Evolutionary conservation across 2,797 vertebrate species (phyloP).

Genomic region (Catostomus latipinnis): DNA sequence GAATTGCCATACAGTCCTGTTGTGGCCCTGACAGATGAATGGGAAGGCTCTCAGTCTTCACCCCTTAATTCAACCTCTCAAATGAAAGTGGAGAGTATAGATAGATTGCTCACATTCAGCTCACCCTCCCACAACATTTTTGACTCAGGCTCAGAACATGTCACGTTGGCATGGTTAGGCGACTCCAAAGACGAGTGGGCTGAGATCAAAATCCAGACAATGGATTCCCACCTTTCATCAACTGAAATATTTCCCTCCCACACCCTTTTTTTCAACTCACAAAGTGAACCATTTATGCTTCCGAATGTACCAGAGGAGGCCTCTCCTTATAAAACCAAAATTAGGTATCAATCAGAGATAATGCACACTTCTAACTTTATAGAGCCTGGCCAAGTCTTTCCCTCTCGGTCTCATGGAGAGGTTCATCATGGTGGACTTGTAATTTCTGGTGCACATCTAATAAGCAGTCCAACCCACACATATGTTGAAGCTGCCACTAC

Average conservation of each 20-base stretch:
- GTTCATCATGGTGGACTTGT: slow-evolving; percentile 11
- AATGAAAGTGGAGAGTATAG: slow-evolving; percentile 31
- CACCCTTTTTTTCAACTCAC: slow-evolving; percentile 29
- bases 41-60: slow-evolving; percentile 47
- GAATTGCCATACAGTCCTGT: slow-evolving; percentile 21
- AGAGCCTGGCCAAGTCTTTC: background rate
- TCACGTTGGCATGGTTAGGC: background rate
- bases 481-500: background rate
- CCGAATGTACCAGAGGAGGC: slow-evolving; percentile 21
- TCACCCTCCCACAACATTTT: slow-evolving; percentile 23
- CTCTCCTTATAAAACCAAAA: slow-evolving; percentile 24
- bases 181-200: background rate
- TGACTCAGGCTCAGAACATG: background rate
- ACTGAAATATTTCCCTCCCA: slow-evolving; percentile 15
- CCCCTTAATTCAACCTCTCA: slow-evolving; percentile 44
- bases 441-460: background rate
- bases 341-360: slow-evolving; percentile 25
- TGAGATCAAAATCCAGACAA: slow-evolving; percentile 1
- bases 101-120: slow-evolving; percentile 36
- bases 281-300: slow-evolving; percentile 1
- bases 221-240: slow-evolving; percentile 5
- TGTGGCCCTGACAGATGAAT: slow-evolving; percentile 43
- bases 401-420: slow-evolving; percentile 31
- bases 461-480: background rate
- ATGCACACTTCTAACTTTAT: slow-evolving; percentile 19